Conservation (phyloP, 2,888 invertebrate species). For the Ernsta delagoae region DNA sequence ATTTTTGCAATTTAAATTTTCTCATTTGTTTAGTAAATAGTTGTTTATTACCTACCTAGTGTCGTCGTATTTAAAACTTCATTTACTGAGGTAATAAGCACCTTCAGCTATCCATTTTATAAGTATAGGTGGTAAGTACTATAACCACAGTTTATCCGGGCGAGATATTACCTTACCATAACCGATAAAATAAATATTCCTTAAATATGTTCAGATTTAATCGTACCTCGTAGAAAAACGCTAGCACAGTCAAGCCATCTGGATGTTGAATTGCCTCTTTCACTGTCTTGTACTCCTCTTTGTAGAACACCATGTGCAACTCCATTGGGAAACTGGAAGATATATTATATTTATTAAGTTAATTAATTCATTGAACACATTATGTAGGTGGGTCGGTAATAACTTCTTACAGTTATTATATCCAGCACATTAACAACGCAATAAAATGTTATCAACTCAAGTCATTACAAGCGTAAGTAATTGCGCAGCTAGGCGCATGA, state of each 20-base stretch:
- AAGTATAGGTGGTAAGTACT: no score
- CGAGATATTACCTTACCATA: no score
- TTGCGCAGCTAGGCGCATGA: background rate
- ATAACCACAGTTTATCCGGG: no score
- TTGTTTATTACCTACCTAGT: no score
- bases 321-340: slow-evolving; percentile 88
- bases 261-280: slow-evolving; percentile 86
- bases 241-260: slow-evolving; percentile 92
- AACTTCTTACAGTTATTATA: slow-evolving; percentile 11
- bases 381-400: slow-evolving; percentile 11
- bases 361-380: slow-evolving; percentile 3
- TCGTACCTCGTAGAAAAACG: slow-evolving; percentile 90
- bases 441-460: slow-evolving; percentile 20
- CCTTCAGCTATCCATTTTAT: no score
- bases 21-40: no score
- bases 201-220: background rate
- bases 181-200: no score
- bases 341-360: background rate
- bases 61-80: no score
- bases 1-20: no score
- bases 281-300: slow-evolving; percentile 86
- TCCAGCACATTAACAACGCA: slow-evolving; percentile 8
- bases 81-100: no score
- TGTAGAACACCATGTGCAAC: slow-evolving; percentile 91
- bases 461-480: slow-evolving; percentile 20